A percentile compares a stretch with the other conserved stretches of the same genome.
phyloP scores from a whole-genome alignment of 2,888 invertebrate species.

The Volucella zonaria region DNA sequence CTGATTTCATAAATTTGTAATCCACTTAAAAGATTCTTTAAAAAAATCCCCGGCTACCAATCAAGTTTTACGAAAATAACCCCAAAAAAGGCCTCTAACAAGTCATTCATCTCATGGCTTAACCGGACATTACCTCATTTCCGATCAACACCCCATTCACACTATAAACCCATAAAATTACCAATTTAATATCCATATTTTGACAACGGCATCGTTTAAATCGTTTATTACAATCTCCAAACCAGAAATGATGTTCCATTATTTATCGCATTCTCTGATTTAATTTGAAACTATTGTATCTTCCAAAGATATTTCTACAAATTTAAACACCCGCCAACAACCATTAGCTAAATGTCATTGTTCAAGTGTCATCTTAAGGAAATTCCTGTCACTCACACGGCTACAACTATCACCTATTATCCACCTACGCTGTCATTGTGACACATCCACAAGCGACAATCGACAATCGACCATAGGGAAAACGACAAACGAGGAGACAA shows the following conservation, averaged over 20 bases:
- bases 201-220: conserved; percentile 10
- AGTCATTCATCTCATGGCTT: conserved; percentile 14
- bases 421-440: conserved; percentile 38
- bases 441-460: neutral
- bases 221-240: conserved; percentile 12
- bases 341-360: conserved; percentile 34
- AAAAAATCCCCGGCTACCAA: neutral
- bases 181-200: conserved; percentile 30
- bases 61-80: conserved; percentile 4
- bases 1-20: too few species aligned
- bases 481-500: too few species aligned
- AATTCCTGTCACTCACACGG: conserved; percentile 58
- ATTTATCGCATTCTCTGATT: neutral
- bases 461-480: too few species aligned
- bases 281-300: neutral
- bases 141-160: conserved; percentile 14
- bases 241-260: conserved; percentile 9
- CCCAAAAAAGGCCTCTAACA: neutral
- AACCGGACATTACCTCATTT: conserved; percentile 40
- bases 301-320: conserved; percentile 3
- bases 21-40: neutral
- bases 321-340: conserved; percentile 1
- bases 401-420: conserved; percentile 53
- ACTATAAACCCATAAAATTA: conserved; percentile 22
- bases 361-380: conserved; percentile 55